Percentiles rank a stretch among this genome's conserved stretches.
Evolutionary conservation across 2,113 vertebrate genomes (phyloP).

Genomic region (cattle (Bos taurus)): ARS-UCD2.0 NC_037343.1:73463501-73464000

Average conservation of each 20-base stretch:
- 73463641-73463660: not conserved
- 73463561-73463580: rapidly evolving
- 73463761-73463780: not conserved
- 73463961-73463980: constrained; percentile 84
- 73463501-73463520: not conserved
- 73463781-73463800: not conserved
- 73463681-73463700: not conserved
- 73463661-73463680: not conserved
- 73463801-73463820: not conserved
- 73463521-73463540: not conserved
- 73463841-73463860: not conserved
- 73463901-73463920: not conserved
- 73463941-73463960: not conserved
- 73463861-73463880: not conserved
- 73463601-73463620: rapidly evolving
- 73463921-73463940: not conserved
- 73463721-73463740: not conserved
- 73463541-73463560: not conserved
- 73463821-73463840: not conserved
- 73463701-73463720: not conserved
- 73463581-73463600: not conserved
- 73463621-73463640: not conserved
- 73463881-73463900: not conserved
- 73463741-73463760: too few relatives aligned
- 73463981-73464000: constrained; percentile 98